Conservation (phyloP, 1,140 invertebrate genomes). For the Caenorhabditis brenneri region DNA sequence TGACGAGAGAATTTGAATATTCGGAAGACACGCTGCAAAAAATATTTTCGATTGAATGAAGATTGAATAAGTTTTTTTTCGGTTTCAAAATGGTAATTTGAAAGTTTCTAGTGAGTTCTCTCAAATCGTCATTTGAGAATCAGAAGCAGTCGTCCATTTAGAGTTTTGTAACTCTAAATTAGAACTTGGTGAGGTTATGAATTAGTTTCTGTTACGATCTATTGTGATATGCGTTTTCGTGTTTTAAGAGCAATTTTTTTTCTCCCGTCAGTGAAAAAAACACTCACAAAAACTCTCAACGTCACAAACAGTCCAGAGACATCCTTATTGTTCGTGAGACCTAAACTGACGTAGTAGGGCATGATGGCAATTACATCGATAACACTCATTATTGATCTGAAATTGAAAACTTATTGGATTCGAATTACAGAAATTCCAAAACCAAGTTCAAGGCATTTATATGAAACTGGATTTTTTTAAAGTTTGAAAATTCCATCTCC, state of each 20-base stretch:
- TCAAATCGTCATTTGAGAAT: neutral
- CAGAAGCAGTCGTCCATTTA: neutral
- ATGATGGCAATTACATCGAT: conserved; percentile 99
- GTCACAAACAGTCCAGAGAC: conserved; percentile 99
- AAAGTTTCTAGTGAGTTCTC: neutral
- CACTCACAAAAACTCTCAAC: conserved; percentile 92
- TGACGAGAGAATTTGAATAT: conserved; percentile 99
- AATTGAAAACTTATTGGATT: conserved; percentile 18
- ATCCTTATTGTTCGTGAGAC: conserved; percentile 75
- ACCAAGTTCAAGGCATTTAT: too few relatives aligned
- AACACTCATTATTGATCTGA: conserved; percentile 82
- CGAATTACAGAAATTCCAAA: too few relatives aligned
- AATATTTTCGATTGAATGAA: too few relatives aligned
- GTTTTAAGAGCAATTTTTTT: too few relatives aligned
- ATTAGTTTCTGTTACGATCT: too few relatives aligned
- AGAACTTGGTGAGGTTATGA: too few relatives aligned
- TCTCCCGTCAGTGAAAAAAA: conserved; percentile 75
- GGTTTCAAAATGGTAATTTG: too few relatives aligned
- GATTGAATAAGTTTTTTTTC: too few relatives aligned
- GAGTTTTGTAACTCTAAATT: neutral
- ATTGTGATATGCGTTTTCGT: too few relatives aligned
- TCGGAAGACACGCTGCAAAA: conserved; percentile 78
- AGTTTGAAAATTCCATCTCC: neutral
- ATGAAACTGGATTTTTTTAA: too few relatives aligned
- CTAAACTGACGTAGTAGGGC: conserved; percentile 92